Base-by-base conservation (phyloP, 2,113 vertebrate genomes). In the Lucifuga dentata region DNA sequence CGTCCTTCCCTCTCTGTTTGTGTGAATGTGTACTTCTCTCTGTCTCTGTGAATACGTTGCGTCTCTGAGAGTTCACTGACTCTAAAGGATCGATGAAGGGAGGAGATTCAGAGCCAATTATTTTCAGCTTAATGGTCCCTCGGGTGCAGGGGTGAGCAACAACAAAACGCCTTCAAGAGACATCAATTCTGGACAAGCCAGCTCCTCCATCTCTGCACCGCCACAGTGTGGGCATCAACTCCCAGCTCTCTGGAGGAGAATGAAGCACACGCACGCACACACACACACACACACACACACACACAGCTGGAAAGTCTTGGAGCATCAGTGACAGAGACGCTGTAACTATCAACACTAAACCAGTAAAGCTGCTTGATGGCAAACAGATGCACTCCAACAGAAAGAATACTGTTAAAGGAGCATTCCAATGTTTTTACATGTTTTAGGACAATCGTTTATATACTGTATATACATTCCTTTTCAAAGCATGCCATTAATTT, bases 91-190 rank as follows among this genome's bases (percentile, higher is more conserved):
- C 92, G 91, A 93, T 93, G 91, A 87, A 90, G 89, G 84, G 87
- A 87, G 87, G 90, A 90, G 91, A 93, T 90, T 89, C 89, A 78
- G 85, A 90, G 92, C 93, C 93, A 93, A 93, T 93, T 93, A 93
- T 93, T 93, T 93, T 93, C 91, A 93, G 92, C 91, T 93, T 93
- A 93, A 93, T 93, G 90, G 91, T 92, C 93, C 92, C 92, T 69
- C 50, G 90, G 91, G 91, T 88, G 81, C 78, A 69, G 73, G 86
- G 82, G 80, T 84, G 86, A 90, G 88, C 82, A 92, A 92, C 90
- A 93, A 93, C 93, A 91, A 93, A 92, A 92, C 86, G 91, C 85
- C 87, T 90, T 87, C 88, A 88, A 90, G 89, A 90, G 90, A 91
- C 86, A 89, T 89, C 86, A 89, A 88, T 86, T 90, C 88, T 88